Percentiles rank a stretch among this genome's conserved stretches.
phyloP scores from a whole-genome alignment of 1,140 invertebrate species.

The Bombus sylvicola region DNA sequence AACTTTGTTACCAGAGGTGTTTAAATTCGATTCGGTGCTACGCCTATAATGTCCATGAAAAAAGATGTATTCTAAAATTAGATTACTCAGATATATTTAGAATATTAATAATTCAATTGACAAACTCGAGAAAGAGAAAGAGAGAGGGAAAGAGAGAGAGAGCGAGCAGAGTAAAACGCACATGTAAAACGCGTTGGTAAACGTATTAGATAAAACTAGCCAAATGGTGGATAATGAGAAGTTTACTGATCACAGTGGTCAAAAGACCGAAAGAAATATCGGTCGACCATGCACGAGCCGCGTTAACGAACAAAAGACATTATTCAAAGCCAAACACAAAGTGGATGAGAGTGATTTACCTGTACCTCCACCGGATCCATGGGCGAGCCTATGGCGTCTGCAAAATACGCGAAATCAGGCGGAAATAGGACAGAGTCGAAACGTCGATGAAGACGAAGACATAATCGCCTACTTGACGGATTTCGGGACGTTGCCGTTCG shows the following conservation, averaged over 20 bases:
- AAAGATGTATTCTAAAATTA: conserved; percentile 31
- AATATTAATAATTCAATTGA: conserved; percentile 1
- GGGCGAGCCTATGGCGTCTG: neutral
- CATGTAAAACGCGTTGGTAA: neutral
- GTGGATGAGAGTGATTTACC: conserved; percentile 66
- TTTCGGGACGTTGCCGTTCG: conserved; percentile 36
- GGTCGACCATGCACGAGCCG: conserved; percentile 10
- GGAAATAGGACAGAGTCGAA: neutral
- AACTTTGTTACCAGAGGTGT: neutral
- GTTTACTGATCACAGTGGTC: conserved; percentile 4
- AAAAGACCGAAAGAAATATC: conserved; percentile 37
- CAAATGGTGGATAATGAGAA: conserved; percentile 51
- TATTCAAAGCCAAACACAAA: conserved; percentile 34
- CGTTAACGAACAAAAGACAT: conserved; percentile 19
- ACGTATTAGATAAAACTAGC: no score
- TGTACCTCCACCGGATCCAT: conserved; percentile 70
- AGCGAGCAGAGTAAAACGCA: no score
- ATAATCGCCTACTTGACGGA: conserved; percentile 52
- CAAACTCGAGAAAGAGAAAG: neutral
- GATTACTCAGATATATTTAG: neutral
- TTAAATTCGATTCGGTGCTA: neutral
- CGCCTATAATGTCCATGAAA: conserved; percentile 9
- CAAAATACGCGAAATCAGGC: neutral
- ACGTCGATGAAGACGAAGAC: conserved; percentile 59
- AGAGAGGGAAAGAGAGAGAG: neutral